A percentile compares a stretch with the other conserved stretches of the same genome.
Evolutionary conservation across 2,113 vertebrate species (phyloP).

Genomic region (Psilopsiagon aymara): DNA sequence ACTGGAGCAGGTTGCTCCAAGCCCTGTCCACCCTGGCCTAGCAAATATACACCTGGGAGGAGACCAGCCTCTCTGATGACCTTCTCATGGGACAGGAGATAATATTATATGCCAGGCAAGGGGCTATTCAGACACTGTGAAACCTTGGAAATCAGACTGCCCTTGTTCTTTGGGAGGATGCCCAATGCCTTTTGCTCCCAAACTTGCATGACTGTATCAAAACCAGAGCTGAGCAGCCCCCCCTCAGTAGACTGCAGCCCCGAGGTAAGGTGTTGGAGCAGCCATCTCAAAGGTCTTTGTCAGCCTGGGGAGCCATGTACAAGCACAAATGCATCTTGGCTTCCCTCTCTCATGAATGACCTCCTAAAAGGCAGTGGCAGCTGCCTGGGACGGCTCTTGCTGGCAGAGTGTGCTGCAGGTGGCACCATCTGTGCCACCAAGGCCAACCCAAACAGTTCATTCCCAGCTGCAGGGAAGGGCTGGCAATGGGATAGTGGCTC

Average conservation of each 20-base stretch:
- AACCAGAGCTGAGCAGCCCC: background rate
- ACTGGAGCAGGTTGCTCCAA: background rate
- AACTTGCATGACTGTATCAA: background rate
- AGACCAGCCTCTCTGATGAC: background rate
- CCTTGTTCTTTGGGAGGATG: background rate
- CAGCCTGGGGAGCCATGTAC: background rate
- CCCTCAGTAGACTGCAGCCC: background rate
- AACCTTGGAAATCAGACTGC: background rate
- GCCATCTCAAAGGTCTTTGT: background rate
- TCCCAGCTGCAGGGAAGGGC: conserved; percentile 24
- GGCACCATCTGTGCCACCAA: conserved; percentile 24
- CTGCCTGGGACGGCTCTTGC: background rate
- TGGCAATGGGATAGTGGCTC: background rate
- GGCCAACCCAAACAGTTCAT: conserved; percentile 17
- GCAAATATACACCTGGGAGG: background rate
- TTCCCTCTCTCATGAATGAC: background rate
- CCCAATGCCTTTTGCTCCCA: background rate
- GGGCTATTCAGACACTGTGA: background rate
- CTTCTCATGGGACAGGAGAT: background rate
- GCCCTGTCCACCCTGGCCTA: background rate
- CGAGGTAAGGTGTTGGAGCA: background rate
- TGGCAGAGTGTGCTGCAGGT: background rate
- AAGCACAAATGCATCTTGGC: background rate
- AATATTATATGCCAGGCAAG: background rate
- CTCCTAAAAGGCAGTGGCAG: background rate